Percentiles rank a stretch among this genome's conserved stretches.
Conservation (phyloP, 2,113 vertebrate species). For the Alligator sinensis region DNA sequence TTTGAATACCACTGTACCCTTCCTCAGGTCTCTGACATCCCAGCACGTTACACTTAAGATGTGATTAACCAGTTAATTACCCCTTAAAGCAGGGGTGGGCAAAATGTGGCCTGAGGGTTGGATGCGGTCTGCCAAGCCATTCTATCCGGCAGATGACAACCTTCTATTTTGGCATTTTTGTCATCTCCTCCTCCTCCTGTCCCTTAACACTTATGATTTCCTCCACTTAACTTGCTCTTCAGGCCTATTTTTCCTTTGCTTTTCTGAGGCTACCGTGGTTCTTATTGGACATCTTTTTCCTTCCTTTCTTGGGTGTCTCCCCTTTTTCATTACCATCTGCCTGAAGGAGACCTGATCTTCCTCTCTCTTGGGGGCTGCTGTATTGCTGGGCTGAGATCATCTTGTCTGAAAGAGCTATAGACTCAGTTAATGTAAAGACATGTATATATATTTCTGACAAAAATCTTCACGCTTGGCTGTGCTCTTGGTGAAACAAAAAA, state of each 20-base stretch:
- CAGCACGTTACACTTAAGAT: no score
- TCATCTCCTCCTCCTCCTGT: neutral
- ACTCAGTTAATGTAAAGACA: no score
- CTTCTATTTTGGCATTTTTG: no score
- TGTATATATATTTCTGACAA: neutral
- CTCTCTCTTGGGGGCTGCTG: neutral
- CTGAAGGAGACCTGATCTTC: neutral
- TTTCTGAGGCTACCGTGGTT: neutral
- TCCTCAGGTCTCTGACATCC: no score
- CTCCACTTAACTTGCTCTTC: neutral
- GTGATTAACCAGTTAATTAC: no score
- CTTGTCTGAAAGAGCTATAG: neutral
- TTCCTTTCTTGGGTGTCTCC: neutral
- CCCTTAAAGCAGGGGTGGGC: no score
- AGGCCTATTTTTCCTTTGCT: accelerated
- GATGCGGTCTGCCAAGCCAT: no score
- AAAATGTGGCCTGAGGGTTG: no score
- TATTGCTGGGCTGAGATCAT: neutral
- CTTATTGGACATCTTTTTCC: no score
- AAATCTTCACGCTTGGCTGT: neutral
- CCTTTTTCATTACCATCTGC: neutral
- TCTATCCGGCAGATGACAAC: neutral
- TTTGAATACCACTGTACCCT: no score
- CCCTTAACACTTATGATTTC: no score
- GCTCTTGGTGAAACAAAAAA: neutral